Evolutionary conservation across 2,888 invertebrate genomes (phyloP), one percentile per base, ranked within the genome.

Genomic region (Fragum whitleyi): DNA sequence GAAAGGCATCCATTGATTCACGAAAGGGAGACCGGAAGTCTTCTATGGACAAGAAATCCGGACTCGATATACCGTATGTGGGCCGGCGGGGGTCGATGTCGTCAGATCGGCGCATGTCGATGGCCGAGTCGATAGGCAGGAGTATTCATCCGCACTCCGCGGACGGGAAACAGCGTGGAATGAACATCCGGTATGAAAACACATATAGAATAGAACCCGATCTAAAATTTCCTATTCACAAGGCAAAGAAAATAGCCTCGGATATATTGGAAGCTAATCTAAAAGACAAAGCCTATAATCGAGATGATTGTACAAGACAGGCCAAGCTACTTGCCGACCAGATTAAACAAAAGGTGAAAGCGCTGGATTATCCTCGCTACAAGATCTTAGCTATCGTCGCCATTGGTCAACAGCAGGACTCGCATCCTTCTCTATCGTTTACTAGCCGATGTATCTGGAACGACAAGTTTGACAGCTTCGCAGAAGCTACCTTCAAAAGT

Each of bases 361-460:
- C 82, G 7, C 77, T 91, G 42, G 90, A 89, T 14, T 81, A 86
- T 68, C 65, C 85, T 0, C 82, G 91, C 16, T 91, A 88, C 79
- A 92, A 92, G 74, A 80, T 91, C 21, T 88, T 92, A 21, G 81
- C 87, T 14, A 78, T 88, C 14, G 91, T 92, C 0, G 85, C 89
- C 21, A 87, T 92, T 55, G 91, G 91, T 7, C 88, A 90, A 68
- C 76, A 76, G 39, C 79, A 86, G 51, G 84, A 79, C 1, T 55
- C 80, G 1, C 77, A 80, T 21, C 86, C 90, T 0, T 86, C 90
- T 6, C 72, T 91, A 29, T 87, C 89, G 11, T 85, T 92, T 57
- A 87, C 89, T 7, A 91, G 91, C 73, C 79, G 91, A 29, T 91
- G 90, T 81, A 87, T 92, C 32, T 91, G 92, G 92, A 91, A 91